phyloP scores from a whole-genome alignment of 1,140 invertebrate genomes.

The Euschistus heros region DNA sequence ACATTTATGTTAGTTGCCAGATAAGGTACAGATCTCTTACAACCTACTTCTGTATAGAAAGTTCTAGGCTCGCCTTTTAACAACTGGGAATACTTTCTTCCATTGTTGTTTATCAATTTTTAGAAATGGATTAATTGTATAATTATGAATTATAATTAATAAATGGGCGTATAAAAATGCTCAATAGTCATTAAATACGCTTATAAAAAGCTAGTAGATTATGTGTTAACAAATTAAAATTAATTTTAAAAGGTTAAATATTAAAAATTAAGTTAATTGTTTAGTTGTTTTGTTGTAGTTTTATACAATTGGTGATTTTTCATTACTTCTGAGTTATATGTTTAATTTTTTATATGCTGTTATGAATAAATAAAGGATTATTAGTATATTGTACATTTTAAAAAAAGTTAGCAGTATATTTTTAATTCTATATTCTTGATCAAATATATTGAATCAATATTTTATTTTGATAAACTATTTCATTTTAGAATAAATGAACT shows the following conservation, averaged over 20 bases:
- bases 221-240: not conserved
- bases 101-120: not conserved
- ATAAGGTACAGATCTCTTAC: too few species aligned
- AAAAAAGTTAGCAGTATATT: too few species aligned
- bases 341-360: too few species aligned
- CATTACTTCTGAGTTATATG: too few species aligned
- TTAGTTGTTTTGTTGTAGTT: not conserved
- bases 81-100: not conserved
- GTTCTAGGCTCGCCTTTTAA: not conserved
- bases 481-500: too few species aligned
- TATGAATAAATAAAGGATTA: too few species aligned
- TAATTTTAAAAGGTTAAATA: not conserved
- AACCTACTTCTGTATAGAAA: too few species aligned
- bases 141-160: not conserved
- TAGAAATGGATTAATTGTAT: not conserved
- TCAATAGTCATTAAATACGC: constrained; percentile 21
- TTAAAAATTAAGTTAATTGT: not conserved
- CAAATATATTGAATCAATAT: too few species aligned
- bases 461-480: too few species aligned
- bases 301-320: not conserved
- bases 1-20: too few species aligned
- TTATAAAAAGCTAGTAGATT: constrained; percentile 13
- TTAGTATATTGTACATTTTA: too few species aligned
- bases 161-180: constrained; percentile 16
- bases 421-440: too few species aligned